These are phyloP conservation scores for Menidia menidia DNA, from an alignment of 2,797 vertebrate genomes.

Conservation along the genomic window DNA sequence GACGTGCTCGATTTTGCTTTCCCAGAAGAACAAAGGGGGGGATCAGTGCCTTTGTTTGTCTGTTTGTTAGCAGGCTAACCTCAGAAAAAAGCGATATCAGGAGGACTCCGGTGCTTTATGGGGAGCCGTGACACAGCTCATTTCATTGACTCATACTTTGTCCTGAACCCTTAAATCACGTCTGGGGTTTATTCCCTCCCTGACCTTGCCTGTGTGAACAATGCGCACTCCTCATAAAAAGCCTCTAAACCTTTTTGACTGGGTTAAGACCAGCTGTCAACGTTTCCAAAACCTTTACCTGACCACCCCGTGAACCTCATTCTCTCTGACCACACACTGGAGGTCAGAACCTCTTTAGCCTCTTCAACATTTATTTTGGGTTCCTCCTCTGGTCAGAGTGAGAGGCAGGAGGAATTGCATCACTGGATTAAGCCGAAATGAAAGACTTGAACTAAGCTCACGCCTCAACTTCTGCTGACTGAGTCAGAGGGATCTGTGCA, in stretches of 20 bases:
- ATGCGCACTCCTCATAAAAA: conserved; percentile 29
- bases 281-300: conserved; percentile 44
- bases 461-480: conserved; percentile 43
- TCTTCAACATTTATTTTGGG: conserved; percentile 22
- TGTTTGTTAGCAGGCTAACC: background rate
- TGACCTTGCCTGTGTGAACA: conserved; percentile 15
- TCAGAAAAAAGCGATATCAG: background rate
- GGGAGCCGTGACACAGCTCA: conserved; percentile 19
- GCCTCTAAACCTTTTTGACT: conserved; percentile 34
- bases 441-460: conserved; percentile 48
- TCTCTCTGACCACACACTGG: conserved; percentile 31
- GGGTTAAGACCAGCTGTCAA: conserved; percentile 45
- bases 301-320: conserved; percentile 58
- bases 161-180: conserved; percentile 30
- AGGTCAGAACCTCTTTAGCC: conserved; percentile 48
- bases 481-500: too few relatives aligned
- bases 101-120: background rate
- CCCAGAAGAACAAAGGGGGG: background rate
- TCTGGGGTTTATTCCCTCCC: conserved; percentile 8
- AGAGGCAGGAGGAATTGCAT: conserved; percentile 24
- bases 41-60: background rate
- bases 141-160: conserved; percentile 29
- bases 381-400: conserved; percentile 23
- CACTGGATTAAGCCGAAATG: conserved; percentile 35
- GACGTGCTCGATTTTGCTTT: conserved; percentile 4